A percentile compares a stretch with the other conserved stretches of the same genome.
Evolutionary conservation across 1,140 invertebrate genomes (phyloP).

Genomic region (Paracyclopina nana): DNA sequence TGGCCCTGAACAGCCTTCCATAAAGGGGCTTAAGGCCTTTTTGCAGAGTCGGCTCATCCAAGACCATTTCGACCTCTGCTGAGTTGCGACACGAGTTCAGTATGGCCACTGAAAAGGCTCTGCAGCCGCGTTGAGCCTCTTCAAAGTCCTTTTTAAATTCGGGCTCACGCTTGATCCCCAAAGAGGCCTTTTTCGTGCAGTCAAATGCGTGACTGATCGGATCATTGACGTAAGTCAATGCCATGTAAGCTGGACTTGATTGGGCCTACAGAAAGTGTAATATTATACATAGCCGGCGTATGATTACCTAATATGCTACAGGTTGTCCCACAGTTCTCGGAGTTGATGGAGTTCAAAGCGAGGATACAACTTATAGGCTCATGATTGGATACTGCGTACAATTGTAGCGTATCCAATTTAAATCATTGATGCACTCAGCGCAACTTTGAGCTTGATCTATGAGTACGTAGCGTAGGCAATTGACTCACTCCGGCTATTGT

Average conservation of each 20-base stretch:
- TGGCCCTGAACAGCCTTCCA: background rate
- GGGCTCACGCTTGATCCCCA: slow-evolving; percentile 5
- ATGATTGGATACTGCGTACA: no score
- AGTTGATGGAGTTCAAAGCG: no score
- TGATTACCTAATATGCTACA: no score
- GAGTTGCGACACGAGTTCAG: slow-evolving; percentile 4
- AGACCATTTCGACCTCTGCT: background rate
- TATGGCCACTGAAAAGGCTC: background rate
- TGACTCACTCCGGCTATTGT: no score
- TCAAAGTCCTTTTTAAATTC: slow-evolving; percentile 10
- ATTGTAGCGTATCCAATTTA: no score
- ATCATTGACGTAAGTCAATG: slow-evolving; percentile 4
- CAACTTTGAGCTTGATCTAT: no score
- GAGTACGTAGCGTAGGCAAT: no score
- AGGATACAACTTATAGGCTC: no score
- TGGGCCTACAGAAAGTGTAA: no score
- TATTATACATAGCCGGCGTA: no score
- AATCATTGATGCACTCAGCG: no score
- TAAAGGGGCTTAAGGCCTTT: background rate
- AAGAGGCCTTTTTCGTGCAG: background rate
- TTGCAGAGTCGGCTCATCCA: background rate
- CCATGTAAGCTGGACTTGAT: slow-evolving; percentile 11
- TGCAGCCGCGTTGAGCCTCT: background rate
- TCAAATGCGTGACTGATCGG: slow-evolving; percentile 6
- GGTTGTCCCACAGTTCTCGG: no score